Base-by-base conservation (phyloP, 2,888 invertebrate species). In the Bombylius major region DNA sequence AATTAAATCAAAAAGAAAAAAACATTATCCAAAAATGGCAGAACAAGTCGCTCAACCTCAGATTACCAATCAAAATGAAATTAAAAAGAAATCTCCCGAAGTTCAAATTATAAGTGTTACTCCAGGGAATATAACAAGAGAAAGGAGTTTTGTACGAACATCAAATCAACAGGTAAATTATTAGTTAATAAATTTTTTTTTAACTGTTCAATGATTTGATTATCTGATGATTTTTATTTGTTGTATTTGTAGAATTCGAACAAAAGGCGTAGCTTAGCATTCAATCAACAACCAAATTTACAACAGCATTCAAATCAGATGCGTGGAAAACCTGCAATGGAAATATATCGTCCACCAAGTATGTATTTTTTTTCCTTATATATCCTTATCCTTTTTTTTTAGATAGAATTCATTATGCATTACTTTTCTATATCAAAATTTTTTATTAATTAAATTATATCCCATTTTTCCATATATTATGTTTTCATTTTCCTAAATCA, bases 341-440 rank as follows among this genome's bases (percentile, higher is more conserved):
- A 91, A 76, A 87, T 92, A 65, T 92, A 92, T 72, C 81, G 90
- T 68, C 92, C 92, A 58, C 91, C 92, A 71, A 91, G 89, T 89
- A 72, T 79, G 80, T 78, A 59, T 4, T n/a, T 34, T 9, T 12
- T 48, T 39, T 23, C 44, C 13, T 23, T 23, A 23, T 23, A 23
- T 23, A 23, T 23, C 39, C 23, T 36, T 14, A 11, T 36, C 12
- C 8, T 47, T 11, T 48, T 53, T 47, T 11, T 48, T 53, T 48
- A 12, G 14, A 45, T 32, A 23, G 42, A 48, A 36, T 42, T n/a
- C 13, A 52, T 45, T 5, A 23, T 5, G 14, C 13, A 47, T 23
- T 8, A 13, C 44, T 11, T 23, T 23, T 23, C 23, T 23, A 23
- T 23, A 23, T 23, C 23, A 23, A 14, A 31, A 47, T 47, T 31